Evolutionary conservation across 2,888 invertebrate species (phyloP), one percentile per base, ranked within the genome.

Genomic region (Latrodectus elegans): DNA sequence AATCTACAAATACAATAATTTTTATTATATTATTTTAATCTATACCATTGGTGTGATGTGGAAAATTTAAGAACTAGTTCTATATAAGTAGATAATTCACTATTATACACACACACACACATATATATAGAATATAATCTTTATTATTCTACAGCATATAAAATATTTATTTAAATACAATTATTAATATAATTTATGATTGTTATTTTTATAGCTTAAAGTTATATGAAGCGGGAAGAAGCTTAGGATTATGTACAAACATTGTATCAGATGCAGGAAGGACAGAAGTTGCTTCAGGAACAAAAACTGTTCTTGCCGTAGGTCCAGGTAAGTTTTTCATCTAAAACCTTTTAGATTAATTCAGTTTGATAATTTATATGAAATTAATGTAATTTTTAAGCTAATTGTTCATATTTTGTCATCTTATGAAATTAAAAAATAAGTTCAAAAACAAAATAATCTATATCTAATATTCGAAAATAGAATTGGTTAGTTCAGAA

Each of bases 251-350:
- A 0, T 93, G 95, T 60, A 94, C 95, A 12, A 95, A 95, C 88
- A 92, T 97, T 52, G 95, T 99, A 89, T 93, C 95, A 89, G 98
- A 98, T 93, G 98, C 98, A 6, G 99, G 99, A 1, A 95, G 96
- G 90, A 99, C 98, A 10, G 97, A 99, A 93, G 96, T 98, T 89
- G 95, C 95, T 72, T 94, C 96, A 1, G 97, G 97, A 89, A 95
- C 97, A 11, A 94, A 95, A 91, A 99, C 99, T 84, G 98, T 98
- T 1, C 93, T 98, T 82, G 98, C 97, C 0, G 94, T 99, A 80
- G 99, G 99, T n/a, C 99, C 98, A 74, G 98, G 88, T 88, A 88
- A 67, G 49, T 67, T 65, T 38, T 60, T 22, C 15, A 53, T 74
- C 8, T 53, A 17, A 38, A 71, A n/a, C 3, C 12, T 68, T 68